These are phyloP conservation scores for Macquaria ambigua DNA, from an alignment of 2,113 vertebrate genomes.

Conservation along the genomic window DNA sequence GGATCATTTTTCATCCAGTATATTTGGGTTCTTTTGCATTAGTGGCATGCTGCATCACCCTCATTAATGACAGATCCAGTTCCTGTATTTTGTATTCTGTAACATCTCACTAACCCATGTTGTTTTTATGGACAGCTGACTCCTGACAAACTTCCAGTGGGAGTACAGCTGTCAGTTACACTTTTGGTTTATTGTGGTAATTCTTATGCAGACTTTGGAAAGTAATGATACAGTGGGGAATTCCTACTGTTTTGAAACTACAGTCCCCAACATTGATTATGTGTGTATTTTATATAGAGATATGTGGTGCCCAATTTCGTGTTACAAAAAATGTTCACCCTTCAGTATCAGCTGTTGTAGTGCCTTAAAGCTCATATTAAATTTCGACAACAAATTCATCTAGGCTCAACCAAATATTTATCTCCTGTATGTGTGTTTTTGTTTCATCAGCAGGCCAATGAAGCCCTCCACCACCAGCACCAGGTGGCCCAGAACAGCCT, in stretches of 20 bases:
- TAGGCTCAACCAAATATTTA: neutral
- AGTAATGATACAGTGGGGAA: neutral
- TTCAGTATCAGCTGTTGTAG: neutral
- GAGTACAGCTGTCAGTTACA: slow-evolving; percentile 17
- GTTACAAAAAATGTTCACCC: neutral
- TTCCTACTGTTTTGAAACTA: neutral
- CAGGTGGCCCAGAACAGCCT: slow-evolving; percentile 98
- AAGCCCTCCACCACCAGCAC: slow-evolving; percentile 99
- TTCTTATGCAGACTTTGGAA: neutral
- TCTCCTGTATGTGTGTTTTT: slow-evolving; percentile 36
- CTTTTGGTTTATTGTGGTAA: neutral
- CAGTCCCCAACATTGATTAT: neutral
- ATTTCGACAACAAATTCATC: neutral
- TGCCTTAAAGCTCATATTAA: neutral
- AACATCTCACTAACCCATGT: slow-evolving; percentile 2
- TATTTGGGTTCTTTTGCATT: slow-evolving; percentile 73
- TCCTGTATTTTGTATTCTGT: slow-evolving; percentile 34
- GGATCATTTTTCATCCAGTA: slow-evolving; percentile 75
- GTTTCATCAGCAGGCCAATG: slow-evolving; percentile 91
- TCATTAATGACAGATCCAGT: slow-evolving; percentile 49
- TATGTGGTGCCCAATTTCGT: neutral
- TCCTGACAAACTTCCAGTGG: neutral
- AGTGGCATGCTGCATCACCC: slow-evolving; percentile 41
- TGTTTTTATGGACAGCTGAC: slow-evolving; percentile 18
- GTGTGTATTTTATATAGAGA: neutral